phyloP scores from a whole-genome alignment of 2,113 vertebrate genomes.

The Sylvilagus bachmani region DNA sequence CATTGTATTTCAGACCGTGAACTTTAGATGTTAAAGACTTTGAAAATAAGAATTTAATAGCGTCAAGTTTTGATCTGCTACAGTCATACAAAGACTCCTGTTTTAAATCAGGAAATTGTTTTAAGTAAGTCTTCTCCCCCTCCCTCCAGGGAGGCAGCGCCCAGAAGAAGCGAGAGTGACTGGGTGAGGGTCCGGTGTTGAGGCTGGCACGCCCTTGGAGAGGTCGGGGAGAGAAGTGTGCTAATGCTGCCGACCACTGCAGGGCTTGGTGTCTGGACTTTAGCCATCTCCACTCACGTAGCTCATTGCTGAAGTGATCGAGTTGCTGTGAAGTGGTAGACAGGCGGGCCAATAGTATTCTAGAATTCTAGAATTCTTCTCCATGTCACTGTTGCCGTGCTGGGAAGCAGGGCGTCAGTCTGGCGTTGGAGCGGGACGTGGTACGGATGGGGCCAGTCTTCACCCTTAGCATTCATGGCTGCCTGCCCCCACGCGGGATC shows the following conservation, averaged over 20 bases:
- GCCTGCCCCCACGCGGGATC: background rate
- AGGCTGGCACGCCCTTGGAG: background rate
- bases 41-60: background rate
- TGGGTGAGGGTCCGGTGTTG: background rate
- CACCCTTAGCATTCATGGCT: background rate
- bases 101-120: background rate
- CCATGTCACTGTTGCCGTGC: background rate
- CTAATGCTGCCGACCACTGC: background rate
- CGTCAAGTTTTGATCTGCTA: background rate
- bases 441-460: background rate
- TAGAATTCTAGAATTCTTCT: background rate
- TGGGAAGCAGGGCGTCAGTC: background rate
- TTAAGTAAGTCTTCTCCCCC: background rate
- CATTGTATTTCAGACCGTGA: background rate
- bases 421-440: background rate
- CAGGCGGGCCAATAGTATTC: background rate
- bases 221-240: background rate
- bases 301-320: background rate
- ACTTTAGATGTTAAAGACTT: conserved; percentile 9
- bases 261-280: background rate
- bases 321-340: background rate
- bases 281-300: background rate
- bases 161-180: background rate
- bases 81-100: background rate
- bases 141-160: background rate